A percentile compares a stretch with the other conserved stretches of the same genome.
These are phyloP conservation scores for Dolichoris vasculosae DNA, from an alignment of 1,140 invertebrate genomes.

Conservation along the genomic window DNA sequence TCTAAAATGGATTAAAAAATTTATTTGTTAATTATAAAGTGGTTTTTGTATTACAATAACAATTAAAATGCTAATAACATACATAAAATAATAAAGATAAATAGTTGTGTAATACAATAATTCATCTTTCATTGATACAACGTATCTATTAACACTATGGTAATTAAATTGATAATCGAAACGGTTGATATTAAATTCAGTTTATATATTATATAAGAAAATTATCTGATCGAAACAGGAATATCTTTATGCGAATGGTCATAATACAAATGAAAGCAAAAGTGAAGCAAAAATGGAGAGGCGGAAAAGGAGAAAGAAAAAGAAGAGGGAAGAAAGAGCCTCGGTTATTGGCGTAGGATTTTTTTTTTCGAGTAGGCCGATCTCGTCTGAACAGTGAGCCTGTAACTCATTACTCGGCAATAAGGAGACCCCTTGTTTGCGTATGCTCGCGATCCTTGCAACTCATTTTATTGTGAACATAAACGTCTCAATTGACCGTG, in stretches of 20 bases:
- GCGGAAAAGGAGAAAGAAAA: too few species aligned
- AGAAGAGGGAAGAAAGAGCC: not conserved
- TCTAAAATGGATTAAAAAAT: too few species aligned
- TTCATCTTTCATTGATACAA: too few species aligned
- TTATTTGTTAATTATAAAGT: too few species aligned
- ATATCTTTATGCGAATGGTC: not conserved
- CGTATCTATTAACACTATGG: too few species aligned
- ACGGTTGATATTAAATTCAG: too few species aligned
- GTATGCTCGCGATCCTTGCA: constrained; percentile 46
- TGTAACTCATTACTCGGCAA: constrained; percentile 55
- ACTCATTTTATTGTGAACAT: constrained; percentile 33
- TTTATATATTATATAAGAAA: not conserved
- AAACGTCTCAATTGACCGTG: constrained; percentile 59
- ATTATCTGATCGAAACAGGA: not conserved
- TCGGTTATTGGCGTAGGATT: not conserved
- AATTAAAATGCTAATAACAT: too few species aligned
- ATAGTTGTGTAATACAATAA: too few species aligned
- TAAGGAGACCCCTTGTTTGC: constrained; percentile 58
- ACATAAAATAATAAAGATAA: too few species aligned
- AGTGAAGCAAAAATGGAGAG: not conserved
- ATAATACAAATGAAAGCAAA: constrained; percentile 15
- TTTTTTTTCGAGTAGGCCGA: constrained; percentile 32
- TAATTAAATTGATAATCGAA: too few species aligned
- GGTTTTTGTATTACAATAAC: too few species aligned
- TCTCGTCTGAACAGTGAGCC: constrained; percentile 53